A percentile compares a stretch with the other conserved stretches of the same genome.
Evolutionary conservation across 2,888 invertebrate species (phyloP).

Genomic region (Drosophila trichaetosa): DNA sequence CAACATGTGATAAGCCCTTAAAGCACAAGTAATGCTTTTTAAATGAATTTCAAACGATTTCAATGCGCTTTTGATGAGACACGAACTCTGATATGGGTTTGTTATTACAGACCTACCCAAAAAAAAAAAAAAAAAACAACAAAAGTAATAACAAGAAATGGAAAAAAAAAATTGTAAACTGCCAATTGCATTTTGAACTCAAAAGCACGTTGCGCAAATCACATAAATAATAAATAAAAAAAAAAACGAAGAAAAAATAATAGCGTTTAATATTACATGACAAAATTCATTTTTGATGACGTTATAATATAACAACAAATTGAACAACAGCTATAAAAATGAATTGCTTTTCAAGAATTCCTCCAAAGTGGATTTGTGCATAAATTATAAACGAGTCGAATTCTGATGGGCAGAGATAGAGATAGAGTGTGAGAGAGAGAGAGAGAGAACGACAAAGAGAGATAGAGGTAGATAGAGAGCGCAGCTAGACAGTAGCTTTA

Average conservation of each 20-base stretch:
- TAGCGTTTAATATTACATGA: slow-evolving; percentile 67
- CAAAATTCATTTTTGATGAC: slow-evolving; percentile 67
- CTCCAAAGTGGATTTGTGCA: slow-evolving; percentile 28
- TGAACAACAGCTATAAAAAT: slow-evolving; percentile 12
- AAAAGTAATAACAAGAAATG: slow-evolving; percentile 5
- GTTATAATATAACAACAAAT: slow-evolving; percentile 42
- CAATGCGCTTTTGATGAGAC: slow-evolving; percentile 71
- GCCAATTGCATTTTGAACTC: slow-evolving; percentile 58
- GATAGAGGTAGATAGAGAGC: not conserved
- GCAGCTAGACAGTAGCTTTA: slow-evolving; percentile 31
- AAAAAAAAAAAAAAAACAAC: not conserved
- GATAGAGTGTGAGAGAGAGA: not conserved
- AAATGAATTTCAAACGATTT: slow-evolving; percentile 74
- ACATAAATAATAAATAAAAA: slow-evolving; percentile 23
- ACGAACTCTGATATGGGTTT: slow-evolving; percentile 56
- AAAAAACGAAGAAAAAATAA: not conserved
- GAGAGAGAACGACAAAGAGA: not conserved
- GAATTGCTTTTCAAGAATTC: slow-evolving; percentile 23
- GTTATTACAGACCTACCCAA: slow-evolving; percentile 50
- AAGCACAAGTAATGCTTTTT: slow-evolving; percentile 66
- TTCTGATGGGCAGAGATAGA: not conserved
- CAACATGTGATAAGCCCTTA: slow-evolving; percentile 52
- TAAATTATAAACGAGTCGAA: slow-evolving; percentile 48
- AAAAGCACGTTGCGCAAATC: slow-evolving; percentile 70
- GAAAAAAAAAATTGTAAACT: slow-evolving; percentile 19